Evolutionary conservation across 2,888 invertebrate genomes (phyloP), one percentile per base, ranked within the genome.

Genomic region (Apamea anceps): DNA sequence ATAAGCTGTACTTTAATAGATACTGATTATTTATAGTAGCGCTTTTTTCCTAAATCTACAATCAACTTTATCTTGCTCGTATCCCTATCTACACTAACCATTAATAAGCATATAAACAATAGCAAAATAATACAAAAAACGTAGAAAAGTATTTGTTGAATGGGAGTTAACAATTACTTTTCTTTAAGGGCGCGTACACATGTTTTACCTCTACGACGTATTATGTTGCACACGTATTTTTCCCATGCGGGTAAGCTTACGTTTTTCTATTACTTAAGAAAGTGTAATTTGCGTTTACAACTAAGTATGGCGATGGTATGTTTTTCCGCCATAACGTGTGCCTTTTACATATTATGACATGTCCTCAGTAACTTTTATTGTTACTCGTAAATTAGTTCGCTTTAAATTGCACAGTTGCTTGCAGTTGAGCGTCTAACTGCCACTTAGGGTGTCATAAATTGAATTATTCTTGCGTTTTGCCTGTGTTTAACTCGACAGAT

Each of bases 271-370:
- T 86, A 77, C 86, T 81, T 78, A 83, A 75, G 77, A 82, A 88
- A 87, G 80, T 72, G 74, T 74, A 87, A 86, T 88, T 86, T 88
- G 86, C 80, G 66, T 83, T 86, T 75, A 83, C 78, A 87, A 87
- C 88, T 77, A 83, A 80, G 87, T 88, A 80, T 48, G 66, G 75
- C 66, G 66, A 65, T 85, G 87, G 83, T 88, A 77, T 88, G 84
- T 79, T 87, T 86, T 86, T 48, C 78, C 60, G 42, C 75, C 66
- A 79, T 88, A 83, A 79, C 72, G 68, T 78, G 75, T 70, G 67
- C 71, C 77, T 86, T 80, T 86, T 75, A 83, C 75, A 81, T 88
- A 83, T 78, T 82, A 87, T 88, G 82, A 85, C 77, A 86, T 80
- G 77, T 74, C 73, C 82, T 82, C 68, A 82, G 77, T 85, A 79